phyloP scores from a whole-genome alignment of 1,140 invertebrate species.

The Drosophila kohkoa region DNA sequence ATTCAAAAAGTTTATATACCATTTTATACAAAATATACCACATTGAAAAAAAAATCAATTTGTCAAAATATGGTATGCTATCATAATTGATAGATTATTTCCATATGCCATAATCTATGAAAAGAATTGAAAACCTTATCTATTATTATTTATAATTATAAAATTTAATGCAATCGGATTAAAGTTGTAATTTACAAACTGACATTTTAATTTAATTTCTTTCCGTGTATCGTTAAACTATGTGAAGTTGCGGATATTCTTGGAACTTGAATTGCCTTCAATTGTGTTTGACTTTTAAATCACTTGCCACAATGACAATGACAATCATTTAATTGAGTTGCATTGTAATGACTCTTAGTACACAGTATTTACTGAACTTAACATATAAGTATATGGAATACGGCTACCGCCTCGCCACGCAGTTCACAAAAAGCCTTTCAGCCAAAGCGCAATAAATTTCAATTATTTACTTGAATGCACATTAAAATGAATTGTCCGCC shows the following conservation, averaged over 20 bases:
- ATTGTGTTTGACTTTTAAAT: slow-evolving; percentile 54
- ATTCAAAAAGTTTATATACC: too few species aligned
- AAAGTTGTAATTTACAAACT: too few species aligned
- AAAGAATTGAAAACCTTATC: too few species aligned
- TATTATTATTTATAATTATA: too few species aligned
- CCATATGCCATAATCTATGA: too few species aligned
- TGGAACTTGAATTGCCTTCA: slow-evolving; percentile 46
- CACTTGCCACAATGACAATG: slow-evolving; percentile 53
- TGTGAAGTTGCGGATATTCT: slow-evolving; percentile 18
- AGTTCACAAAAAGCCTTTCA: slow-evolving; percentile 19
- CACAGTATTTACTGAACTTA: slow-evolving; percentile 25
- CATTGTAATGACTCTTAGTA: slow-evolving; percentile 39
- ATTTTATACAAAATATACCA: too few species aligned
- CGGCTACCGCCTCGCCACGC: not conserved
- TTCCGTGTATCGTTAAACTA: not conserved
- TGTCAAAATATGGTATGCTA: too few species aligned
- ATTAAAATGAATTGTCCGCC: slow-evolving; percentile 61
- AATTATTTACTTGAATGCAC: slow-evolving; percentile 73
- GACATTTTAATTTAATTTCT: not conserved
- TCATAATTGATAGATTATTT: too few species aligned
- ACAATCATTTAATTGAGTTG: slow-evolving; percentile 61
- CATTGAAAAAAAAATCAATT: too few species aligned
- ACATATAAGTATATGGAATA: too few species aligned
- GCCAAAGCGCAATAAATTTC: slow-evolving; percentile 67
- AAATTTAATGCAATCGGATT: too few species aligned